Evolutionary conservation across 1,140 invertebrate genomes (phyloP), one percentile per base, ranked within the genome.

Genomic region (Cecropterus lyciades): DNA sequence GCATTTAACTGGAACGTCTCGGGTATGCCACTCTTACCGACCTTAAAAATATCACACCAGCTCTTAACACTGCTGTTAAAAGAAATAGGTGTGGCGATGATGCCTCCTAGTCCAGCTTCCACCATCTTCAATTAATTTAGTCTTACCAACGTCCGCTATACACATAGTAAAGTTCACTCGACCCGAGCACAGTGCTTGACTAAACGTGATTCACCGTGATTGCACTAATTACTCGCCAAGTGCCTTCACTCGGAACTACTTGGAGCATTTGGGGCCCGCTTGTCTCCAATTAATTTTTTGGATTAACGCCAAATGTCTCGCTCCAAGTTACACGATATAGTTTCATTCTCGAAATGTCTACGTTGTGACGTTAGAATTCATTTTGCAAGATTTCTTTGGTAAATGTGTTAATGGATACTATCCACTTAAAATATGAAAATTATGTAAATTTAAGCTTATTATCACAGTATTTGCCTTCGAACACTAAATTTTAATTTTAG

Each of bases 231-330:
- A 82, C 70, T 74, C 68, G 73, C 69, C 72, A 70, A 51, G 46
- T 64, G 70, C 65, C 49, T 17, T 37, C 57, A 43, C 65, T 66
- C 65, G 55, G 52, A 65, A 64, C 33, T 55, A 37, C 57, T 62
- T 64, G 24, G 48, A 78, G 70, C 57, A 60, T 67, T 69, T 46
- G 33, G 68, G 56, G 59, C n/a, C 56, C 63, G 33, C 48, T 51
- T 73, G 68, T 75, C 70, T 69, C 69, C 75, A 78, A 82, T 84
- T 85, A 81, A 72, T 79, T 85, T 82, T 85, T 82, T 85, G 78
- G 78, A 70, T 78, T 72, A 69, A 65, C 42, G 78, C 80, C 79
- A 84, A 82, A 66, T 51, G 63, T 51, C 42, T 14, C 30, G 33
- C 59, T 51, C 11, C 11, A 62, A 55, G 52, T 42, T 16, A 37